A percentile compares a stretch with the other conserved stretches of the same genome.
These are phyloP conservation scores for Metellina segmentata DNA, from an alignment of 2,888 invertebrate species.

Conservation along the genomic window DNA sequence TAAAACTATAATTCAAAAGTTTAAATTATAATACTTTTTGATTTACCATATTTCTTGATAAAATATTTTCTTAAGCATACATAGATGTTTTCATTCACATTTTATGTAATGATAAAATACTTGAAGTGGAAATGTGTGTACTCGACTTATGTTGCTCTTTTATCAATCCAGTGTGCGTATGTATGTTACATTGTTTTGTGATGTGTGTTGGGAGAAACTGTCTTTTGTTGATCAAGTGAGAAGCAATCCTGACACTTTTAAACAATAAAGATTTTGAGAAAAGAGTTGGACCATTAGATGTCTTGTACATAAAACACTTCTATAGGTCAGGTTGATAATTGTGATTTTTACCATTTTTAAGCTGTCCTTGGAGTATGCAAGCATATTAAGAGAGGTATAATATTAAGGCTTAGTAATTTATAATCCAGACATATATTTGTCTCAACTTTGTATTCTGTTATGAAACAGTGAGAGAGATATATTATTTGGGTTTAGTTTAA, in stretches of 20 bases:
- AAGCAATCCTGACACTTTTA: conserved; percentile 57
- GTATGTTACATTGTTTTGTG: conserved; percentile 5
- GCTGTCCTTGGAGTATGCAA: too few species aligned
- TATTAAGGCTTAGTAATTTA: too few species aligned
- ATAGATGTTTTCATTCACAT: not conserved
- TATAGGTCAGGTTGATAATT: not conserved
- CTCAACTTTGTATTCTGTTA: too few species aligned
- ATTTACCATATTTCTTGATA: too few species aligned
- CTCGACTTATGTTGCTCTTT: not conserved
- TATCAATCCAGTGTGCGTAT: not conserved
- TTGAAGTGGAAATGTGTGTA: not conserved
- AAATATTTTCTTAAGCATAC: too few species aligned
- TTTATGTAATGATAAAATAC: not conserved
- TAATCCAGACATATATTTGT: too few species aligned
- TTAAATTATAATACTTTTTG: too few species aligned
- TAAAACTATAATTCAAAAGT: too few species aligned
- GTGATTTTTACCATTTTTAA: too few species aligned
- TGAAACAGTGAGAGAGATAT: too few species aligned
- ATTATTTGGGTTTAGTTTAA: too few species aligned
- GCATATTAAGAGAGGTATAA: too few species aligned
- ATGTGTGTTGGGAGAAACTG: conserved; percentile 22
- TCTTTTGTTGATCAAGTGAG: conserved; percentile 33
- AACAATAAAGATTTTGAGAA: conserved; percentile 62
- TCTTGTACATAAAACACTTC: not conserved
- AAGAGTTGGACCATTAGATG: not conserved